These are phyloP conservation scores for Lepidotrigona ventralis DNA, from an alignment of 1,140 invertebrate genomes.

Conservation along the genomic window DNA sequence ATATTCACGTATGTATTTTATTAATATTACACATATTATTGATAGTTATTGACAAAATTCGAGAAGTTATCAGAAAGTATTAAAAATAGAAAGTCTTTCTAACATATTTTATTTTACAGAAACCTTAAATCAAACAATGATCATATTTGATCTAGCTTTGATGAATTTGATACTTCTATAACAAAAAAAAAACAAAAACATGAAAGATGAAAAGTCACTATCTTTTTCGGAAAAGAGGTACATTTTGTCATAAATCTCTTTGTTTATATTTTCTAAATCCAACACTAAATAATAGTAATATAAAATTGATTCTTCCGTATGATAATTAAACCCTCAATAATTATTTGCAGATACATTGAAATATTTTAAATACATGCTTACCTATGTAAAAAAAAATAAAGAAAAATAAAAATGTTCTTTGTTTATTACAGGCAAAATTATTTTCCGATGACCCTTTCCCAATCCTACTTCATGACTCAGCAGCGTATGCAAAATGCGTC, in stretches of 20 bases:
- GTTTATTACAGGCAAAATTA: neutral
- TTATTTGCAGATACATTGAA: neutral
- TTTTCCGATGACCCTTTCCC: neutral
- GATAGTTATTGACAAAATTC: no score
- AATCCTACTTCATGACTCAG: conserved; percentile 4
- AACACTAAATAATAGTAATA: neutral
- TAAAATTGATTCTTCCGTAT: neutral
- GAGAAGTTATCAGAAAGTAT: neutral
- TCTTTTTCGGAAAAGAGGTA: neutral
- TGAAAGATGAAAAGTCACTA: neutral
- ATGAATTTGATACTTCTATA: neutral
- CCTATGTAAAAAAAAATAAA: neutral
- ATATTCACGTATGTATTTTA: conserved; percentile 17
- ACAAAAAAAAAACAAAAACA: neutral
- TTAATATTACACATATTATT: no score
- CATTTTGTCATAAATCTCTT: no score
- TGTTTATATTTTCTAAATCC: neutral
- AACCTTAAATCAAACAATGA: neutral
- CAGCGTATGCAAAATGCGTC: neutral
- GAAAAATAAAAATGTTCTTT: neutral
- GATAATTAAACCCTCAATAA: neutral
- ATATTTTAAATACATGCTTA: neutral
- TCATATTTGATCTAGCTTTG: neutral
- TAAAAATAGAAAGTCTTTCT: neutral
- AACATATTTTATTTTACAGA: neutral